Base-by-base conservation (phyloP, 1,140 invertebrate species). In the Brachionus rubens region DNA sequence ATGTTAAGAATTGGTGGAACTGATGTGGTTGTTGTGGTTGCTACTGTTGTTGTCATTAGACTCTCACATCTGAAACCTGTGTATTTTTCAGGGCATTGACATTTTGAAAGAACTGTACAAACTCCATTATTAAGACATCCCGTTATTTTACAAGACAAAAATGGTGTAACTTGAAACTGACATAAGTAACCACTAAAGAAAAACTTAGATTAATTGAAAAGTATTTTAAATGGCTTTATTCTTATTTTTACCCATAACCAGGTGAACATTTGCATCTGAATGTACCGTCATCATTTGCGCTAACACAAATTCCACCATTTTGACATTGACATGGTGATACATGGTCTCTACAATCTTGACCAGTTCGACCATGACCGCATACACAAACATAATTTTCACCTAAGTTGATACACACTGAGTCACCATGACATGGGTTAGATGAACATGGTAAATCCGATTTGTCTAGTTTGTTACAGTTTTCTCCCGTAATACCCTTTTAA, bases 311-410 rank as follows among this genome's bases (percentile, higher is more conserved):
- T 12, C 68, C 68, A 26, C 46, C 68, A 41, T 72, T 72, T 50
- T 72, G 30, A 36, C 68, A 72, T 40, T 72, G 68, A 72, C 68
- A 72, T 14, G 68, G 68, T 21, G 68, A 48, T 21, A n/a, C 28
- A 54, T 72, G 68, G 24, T 50, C 46, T 30, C n/a, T 48, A 50
- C 68, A 72, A 9, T 72, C 68, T 19, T 36, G 26, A 9, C 68
- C 68, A 50, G 68, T 72, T 30, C 46, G 19, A 50, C 68, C 68
- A 9, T 43, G 68, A 33, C 68, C 68, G 24, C 68, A 72, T 40
- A 72, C 68, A 54, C 68, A 72, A 50, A 72, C 68, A 50, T 36
- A 48, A 50, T 48, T 72, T 26, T 54, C 26, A 9, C 30, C 28
- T 24, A 72, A 4, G 19, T 72, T 54, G 1, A 72, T 48, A 41